Evolutionary conservation across 2,113 vertebrate genomes (phyloP).

Genomic region (Perca schrenkii): DNA sequence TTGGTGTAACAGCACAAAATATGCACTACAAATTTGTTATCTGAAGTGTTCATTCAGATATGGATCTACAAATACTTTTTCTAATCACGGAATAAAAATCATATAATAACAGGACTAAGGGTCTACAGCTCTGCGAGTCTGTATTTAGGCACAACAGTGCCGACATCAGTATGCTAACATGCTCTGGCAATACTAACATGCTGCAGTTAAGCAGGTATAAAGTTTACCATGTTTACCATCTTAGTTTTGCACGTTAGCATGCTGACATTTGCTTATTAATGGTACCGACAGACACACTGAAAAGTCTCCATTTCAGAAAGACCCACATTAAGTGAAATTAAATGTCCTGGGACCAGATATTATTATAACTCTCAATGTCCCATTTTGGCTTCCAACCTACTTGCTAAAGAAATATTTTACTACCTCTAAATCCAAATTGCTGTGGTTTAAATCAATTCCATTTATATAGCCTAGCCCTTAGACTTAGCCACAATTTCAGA

Average conservation of each 20-base stretch:
- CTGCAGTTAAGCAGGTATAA: neutral
- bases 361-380: neutral
- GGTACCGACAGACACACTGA: neutral
- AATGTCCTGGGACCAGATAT: constrained; percentile 16
- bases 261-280: neutral
- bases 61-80: neutral
- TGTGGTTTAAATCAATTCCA: constrained; percentile 20
- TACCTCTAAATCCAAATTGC: neutral
- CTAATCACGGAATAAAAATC: neutral
- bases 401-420: neutral
- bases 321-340: constrained; percentile 2
- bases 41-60: neutral
- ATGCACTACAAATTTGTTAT: neutral
- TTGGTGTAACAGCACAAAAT: neutral
- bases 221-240: neutral
- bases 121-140: neutral
- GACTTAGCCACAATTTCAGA: neutral
- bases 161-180: neutral
- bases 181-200: neutral
- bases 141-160: neutral
- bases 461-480: neutral
- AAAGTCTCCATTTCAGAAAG: neutral
- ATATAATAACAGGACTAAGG: neutral
- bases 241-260: neutral
- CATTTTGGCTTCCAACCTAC: constrained; percentile 18